phyloP scores from a whole-genome alignment of 2,888 invertebrate genomes.

The Caenorhabditis wallacei region DNA sequence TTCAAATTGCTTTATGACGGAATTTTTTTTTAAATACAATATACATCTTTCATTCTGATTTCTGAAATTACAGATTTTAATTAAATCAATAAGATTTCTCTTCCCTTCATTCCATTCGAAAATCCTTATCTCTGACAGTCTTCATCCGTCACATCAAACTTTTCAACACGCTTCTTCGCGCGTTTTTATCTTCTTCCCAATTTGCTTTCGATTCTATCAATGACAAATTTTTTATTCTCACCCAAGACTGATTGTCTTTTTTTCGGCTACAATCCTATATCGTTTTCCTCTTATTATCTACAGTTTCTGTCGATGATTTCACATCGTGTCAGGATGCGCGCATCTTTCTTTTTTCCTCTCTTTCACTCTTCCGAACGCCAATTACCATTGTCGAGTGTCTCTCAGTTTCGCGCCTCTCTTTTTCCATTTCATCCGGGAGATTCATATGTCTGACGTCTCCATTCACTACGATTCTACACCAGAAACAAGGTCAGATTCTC shows the following conservation, averaged over 20 bases:
- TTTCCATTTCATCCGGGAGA: slow-evolving; percentile 51
- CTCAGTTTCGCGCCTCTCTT: slow-evolving; percentile 31
- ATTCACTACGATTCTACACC: slow-evolving; percentile 3
- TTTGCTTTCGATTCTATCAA: slow-evolving; percentile 32
- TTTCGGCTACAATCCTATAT: slow-evolving; percentile 32
- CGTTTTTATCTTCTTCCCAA: slow-evolving; percentile 22
- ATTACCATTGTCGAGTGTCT: slow-evolving; percentile 34
- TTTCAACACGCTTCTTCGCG: slow-evolving; percentile 5
- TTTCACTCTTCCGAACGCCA: slow-evolving; percentile 51
- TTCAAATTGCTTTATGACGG: too few species aligned
- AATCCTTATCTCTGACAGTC: too few species aligned
- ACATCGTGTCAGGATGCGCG: slow-evolving; percentile 44
- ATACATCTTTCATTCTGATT: too few species aligned
- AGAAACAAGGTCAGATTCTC: slow-evolving; percentile 52
- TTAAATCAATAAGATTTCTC: too few species aligned
- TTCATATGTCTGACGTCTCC: slow-evolving; percentile 54
- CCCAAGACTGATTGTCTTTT: slow-evolving; percentile 17
- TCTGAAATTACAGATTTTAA: too few species aligned
- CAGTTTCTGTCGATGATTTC: slow-evolving; percentile 39
- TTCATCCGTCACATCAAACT: neutral
- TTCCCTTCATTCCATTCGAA: too few species aligned
- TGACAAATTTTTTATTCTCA: slow-evolving; percentile 43
- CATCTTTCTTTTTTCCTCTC: slow-evolving; percentile 21
- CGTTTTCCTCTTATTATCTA: slow-evolving; percentile 19
- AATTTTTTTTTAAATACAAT: too few species aligned